A percentile compares a stretch with the other conserved stretches of the same genome.
phyloP scores from a whole-genome alignment of 2,888 invertebrate genomes.

The Ormyrus nitidulus region DNA sequence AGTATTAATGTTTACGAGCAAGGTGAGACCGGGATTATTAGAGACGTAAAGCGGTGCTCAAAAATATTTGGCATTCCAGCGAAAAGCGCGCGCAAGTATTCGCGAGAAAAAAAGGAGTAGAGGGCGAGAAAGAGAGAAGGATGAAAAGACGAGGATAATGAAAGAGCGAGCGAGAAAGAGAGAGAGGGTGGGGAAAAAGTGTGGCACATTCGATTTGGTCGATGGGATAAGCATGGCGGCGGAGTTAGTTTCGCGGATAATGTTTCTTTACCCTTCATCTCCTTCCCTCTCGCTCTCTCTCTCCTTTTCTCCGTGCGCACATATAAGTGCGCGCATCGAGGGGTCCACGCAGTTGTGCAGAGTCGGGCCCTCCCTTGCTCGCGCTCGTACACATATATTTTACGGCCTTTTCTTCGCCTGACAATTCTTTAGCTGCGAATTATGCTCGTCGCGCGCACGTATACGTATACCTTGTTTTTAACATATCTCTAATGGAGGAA shows the following conservation, averaged over 20 bases:
- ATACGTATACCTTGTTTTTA: constrained; percentile 43
- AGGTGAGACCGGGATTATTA: constrained; percentile 16
- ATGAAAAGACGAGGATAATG: neutral
- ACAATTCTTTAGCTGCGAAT: constrained; percentile 55
- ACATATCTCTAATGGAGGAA: constrained; percentile 52
- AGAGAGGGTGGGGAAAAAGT: constrained; percentile 37
- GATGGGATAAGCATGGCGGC: constrained; percentile 54
- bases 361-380: constrained; percentile 28
- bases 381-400: constrained; percentile 47
- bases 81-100: neutral
- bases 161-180: constrained; percentile 20
- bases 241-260: constrained; percentile 55
- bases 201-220: constrained; percentile 37
- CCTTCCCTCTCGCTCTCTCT: neutral
- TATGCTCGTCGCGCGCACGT: constrained; percentile 34
- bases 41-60: constrained; percentile 42
- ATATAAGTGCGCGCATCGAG: no score
- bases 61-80: constrained; percentile 28
- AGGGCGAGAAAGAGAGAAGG: constrained; percentile 4
- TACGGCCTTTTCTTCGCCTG: constrained; percentile 52
- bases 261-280: constrained; percentile 47
- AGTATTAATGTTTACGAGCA: no score
- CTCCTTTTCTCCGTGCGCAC: no score
- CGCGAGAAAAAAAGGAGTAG: neutral
- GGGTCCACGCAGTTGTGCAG: constrained; percentile 32